Conservation (phyloP, 2,797 vertebrate genomes). For the Peromyscus melanophrys region DNA sequence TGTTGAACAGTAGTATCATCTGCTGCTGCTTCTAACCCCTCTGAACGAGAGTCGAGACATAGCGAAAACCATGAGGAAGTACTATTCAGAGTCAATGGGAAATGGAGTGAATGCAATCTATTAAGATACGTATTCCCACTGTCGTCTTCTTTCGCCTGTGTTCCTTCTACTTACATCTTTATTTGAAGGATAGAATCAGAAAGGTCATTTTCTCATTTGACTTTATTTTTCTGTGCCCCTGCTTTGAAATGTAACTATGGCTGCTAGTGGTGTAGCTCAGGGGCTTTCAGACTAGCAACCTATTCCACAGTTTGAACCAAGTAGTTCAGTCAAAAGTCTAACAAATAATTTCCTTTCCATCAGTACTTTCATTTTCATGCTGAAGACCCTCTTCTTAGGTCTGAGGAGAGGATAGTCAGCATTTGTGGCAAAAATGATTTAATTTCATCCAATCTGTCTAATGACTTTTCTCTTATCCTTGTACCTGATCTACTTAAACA, state of each 20-base stretch:
- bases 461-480: constrained; percentile 18
- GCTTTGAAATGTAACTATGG: constrained; percentile 43
- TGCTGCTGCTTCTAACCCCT: background rate
- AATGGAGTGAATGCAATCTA: constrained; percentile 10
- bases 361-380: constrained; percentile 48
- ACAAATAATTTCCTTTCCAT: constrained; percentile 48
- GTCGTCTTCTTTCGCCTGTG: background rate
- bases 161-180: background rate
- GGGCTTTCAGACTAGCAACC: constrained; percentile 14
- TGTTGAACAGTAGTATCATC: constrained; percentile 54
- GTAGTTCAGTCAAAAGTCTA: constrained; percentile 3
- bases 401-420: background rate
- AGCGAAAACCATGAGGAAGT: constrained; percentile 58
- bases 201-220: constrained; percentile 17
- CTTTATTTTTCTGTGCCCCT: constrained; percentile 21
- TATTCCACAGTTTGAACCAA: constrained; percentile 62
- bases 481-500: constrained; percentile 10
- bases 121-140: constrained; percentile 4
- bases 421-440: background rate
- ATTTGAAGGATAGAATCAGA: constrained; percentile 48
- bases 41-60: background rate
- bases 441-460: background rate
- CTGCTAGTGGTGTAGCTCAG: background rate
- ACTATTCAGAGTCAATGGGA: constrained; percentile 31
- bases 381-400: background rate